Evolutionary conservation across 2,888 invertebrate genomes (phyloP), one percentile per base, ranked within the genome.

Genomic region (Coremacera marginata): DNA sequence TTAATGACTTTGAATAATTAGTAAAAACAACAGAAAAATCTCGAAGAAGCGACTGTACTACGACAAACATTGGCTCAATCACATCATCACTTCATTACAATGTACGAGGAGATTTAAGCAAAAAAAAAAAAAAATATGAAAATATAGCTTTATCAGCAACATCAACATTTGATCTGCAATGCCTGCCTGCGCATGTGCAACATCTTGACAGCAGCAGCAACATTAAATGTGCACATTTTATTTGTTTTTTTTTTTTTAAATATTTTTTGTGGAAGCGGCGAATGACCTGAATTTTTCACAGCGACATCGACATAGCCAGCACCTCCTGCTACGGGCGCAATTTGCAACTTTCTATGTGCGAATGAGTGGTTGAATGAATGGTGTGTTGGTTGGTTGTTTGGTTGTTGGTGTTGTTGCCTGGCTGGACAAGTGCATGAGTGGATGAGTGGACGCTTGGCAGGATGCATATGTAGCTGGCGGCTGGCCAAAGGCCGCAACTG

Each of bases 1-100:
- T 85, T 85, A 86, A 86, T 84, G 84, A 83, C 84, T 84, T 83
- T 84, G 77, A 82, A 84, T 83, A 84, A 83, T 83, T 83, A 84
- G 68, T 67, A 75, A 77, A 73, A 57, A 51, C 68, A 68, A 19
- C 37, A 57, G 27, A 34, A 71, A 57, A 52, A 22, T 3, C 8
- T 60, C 5, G 14, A 27, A 25, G 4, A 16, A 22, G 22, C 25
- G 60, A 25, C 22, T 9, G 11, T 60, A n/a, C 60, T 7, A 27
- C 55, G 5, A n/a, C n/a, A 19, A 11, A 7, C 55, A 5, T 55
- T 55, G 65, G 9, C 44, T 70, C 34, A 70, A 70, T 70, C 34
- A 70, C 70, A 55, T 70, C 34, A 57, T 70, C 31, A 49, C 14
- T 22, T 11, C 3, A 31, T 5, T 22, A 4, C 25, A 8, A 44